These are phyloP conservation scores for Lampris incognitus DNA, from an alignment of 2,113 vertebrate genomes.

Conservation along the genomic window DNA sequence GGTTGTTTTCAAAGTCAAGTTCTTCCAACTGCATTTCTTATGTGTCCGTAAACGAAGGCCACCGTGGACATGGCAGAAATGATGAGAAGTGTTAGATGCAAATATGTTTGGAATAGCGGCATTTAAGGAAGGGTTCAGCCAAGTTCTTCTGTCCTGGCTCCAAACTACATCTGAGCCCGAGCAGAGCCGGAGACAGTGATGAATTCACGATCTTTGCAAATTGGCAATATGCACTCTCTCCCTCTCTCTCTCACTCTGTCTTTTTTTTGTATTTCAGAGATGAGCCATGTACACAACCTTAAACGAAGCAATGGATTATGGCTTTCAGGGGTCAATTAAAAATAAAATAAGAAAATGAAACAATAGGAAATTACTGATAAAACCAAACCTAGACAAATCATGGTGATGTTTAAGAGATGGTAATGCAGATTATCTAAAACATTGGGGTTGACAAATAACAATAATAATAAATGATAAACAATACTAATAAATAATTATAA, in stretches of 20 bases:
- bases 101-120: slow-evolving; percentile 22
- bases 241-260: not conserved
- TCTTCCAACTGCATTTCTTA: slow-evolving; percentile 17
- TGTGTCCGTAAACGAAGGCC: not conserved
- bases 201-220: slow-evolving; percentile 18
- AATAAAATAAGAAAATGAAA: no score
- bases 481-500: no score
- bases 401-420: no score
- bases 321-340: not conserved
- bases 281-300: not conserved
- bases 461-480: no score
- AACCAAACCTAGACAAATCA: no score
- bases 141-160: slow-evolving; percentile 33
- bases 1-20: slow-evolving; percentile 42
- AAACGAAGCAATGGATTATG: not conserved
- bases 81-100: slow-evolving; percentile 34
- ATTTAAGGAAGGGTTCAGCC: slow-evolving; percentile 27
- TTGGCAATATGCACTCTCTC: slow-evolving; percentile 7
- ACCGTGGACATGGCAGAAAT: slow-evolving; percentile 12
- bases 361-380: not conserved
- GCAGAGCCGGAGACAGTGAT: not conserved
- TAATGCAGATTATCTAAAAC: no score
- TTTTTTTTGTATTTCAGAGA: no score
- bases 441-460: no score
- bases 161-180: slow-evolving; percentile 6